These are phyloP conservation scores for Drosophila carrolli DNA, from an alignment of 1,140 invertebrate species.

Conservation along the genomic window DNA sequence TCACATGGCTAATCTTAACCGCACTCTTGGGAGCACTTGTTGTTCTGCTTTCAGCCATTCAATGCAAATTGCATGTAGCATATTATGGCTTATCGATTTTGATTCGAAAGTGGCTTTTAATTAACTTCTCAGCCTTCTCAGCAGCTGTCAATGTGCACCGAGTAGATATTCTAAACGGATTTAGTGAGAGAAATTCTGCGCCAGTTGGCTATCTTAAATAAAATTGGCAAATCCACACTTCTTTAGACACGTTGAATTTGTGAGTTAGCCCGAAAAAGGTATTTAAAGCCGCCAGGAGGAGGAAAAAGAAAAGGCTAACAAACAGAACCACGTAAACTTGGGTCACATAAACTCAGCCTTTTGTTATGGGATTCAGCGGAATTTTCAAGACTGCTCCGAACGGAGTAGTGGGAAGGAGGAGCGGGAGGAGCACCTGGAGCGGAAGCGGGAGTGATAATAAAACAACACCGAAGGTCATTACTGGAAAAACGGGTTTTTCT, in stretches of 20 bases:
- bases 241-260: conserved; percentile 3
- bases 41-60: conserved; percentile 15
- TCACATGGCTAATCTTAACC: conserved; percentile 15
- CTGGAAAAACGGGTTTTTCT: conserved; percentile 78
- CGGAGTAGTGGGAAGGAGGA: not conserved
- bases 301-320: not conserved
- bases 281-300: conserved; percentile 10
- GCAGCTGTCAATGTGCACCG: conserved; percentile 17
- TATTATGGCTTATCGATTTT: conserved; percentile 45
- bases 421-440: conserved; percentile 14
- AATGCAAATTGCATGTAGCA: conserved; percentile 34
- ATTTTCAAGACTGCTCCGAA: conserved; percentile 28
- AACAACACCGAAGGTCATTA: conserved; percentile 80
- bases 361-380: conserved; percentile 47
- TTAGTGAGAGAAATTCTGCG: conserved; percentile 18
- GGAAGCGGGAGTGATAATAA: conserved; percentile 58
- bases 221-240: conserved; percentile 36
- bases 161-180: conserved; percentile 21
- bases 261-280: conserved; percentile 32
- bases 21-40: conserved; percentile 26
- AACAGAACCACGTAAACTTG: conserved; percentile 8
- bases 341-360: conserved; percentile 23
- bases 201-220: conserved; percentile 24
- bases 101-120: conserved; percentile 47
- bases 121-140: conserved; percentile 20